Evolutionary conservation across 1,140 invertebrate species (phyloP).

Genomic region (Aphidius gifuensis): DNA sequence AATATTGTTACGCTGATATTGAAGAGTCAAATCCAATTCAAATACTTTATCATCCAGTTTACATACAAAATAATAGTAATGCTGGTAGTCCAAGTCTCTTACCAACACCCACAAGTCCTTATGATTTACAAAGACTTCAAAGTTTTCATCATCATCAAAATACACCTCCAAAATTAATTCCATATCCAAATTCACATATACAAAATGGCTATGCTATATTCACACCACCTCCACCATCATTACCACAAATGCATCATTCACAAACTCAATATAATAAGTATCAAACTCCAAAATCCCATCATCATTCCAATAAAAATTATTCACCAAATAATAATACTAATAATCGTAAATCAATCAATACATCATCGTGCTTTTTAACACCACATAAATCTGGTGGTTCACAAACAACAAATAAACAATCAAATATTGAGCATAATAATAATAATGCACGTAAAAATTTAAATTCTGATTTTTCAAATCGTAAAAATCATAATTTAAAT

Average conservation of each 20-base stretch:
- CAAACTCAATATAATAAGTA: slow-evolving; percentile 11
- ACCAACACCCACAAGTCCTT: slow-evolving; percentile 36
- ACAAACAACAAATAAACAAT: not conserved
- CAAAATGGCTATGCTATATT: slow-evolving; percentile 6
- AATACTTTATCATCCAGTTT: slow-evolving; percentile 41
- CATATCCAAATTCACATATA: slow-evolving; percentile 29
- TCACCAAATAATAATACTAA: not conserved
- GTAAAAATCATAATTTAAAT: slow-evolving; percentile 9
- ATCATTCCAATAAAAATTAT: slow-evolving; percentile 3
- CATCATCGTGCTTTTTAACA: not conserved
- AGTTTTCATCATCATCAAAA: slow-evolving; percentile 25
- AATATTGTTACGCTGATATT: slow-evolving; percentile 9
- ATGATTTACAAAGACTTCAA: slow-evolving; percentile 21
- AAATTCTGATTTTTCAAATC: not conserved
- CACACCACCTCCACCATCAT: not conserved
- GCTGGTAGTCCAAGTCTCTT: slow-evolving; percentile 37
- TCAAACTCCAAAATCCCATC: not conserved
- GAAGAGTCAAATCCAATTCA: slow-evolving; percentile 14
- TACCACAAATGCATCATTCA: not conserved
- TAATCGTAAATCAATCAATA: slow-evolving; percentile 2
- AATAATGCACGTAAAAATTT: not conserved
- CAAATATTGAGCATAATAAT: slow-evolving; percentile 2
- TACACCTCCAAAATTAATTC: slow-evolving; percentile 21
- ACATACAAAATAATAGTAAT: slow-evolving; percentile 17
- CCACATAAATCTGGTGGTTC: not conserved